phyloP scores from a whole-genome alignment of 2,888 invertebrate species.

The Cybosia mesomella region DNA sequence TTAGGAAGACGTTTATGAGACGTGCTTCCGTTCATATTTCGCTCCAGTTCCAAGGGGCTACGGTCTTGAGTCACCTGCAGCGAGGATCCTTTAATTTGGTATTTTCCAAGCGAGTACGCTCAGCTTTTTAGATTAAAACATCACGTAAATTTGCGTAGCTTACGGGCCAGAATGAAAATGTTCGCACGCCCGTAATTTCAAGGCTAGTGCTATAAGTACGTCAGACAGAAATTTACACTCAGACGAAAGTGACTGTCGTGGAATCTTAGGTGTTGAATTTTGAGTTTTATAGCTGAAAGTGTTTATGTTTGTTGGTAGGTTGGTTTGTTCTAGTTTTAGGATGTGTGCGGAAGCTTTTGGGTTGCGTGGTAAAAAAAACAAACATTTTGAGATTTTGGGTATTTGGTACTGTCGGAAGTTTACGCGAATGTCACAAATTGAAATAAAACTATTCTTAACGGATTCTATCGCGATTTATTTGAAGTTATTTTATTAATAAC shows the following conservation, averaged over 20 bases:
- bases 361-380: background rate
- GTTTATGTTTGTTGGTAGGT: background rate
- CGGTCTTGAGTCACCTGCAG: constrained; percentile 35
- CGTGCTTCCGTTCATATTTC: constrained; percentile 38
- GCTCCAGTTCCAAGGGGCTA: constrained; percentile 34
- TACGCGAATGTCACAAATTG: too few relatives aligned
- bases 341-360: background rate
- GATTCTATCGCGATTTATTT: too few relatives aligned
- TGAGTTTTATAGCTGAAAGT: constrained; percentile 5
- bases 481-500: too few relatives aligned
- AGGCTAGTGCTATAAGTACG: constrained; percentile 52
- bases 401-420: too few relatives aligned
- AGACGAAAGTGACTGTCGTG: constrained; percentile 21
- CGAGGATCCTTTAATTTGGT: constrained; percentile 58
- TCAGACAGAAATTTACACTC: constrained; percentile 41
- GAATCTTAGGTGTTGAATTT: constrained; percentile 12
- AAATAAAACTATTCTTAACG: too few relatives aligned
- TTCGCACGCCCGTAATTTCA: constrained; percentile 60
- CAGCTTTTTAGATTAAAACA: constrained; percentile 72
- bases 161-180: constrained; percentile 61
- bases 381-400: too few relatives aligned
- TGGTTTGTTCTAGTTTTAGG: too few relatives aligned
- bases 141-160: constrained; percentile 69
- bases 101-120: constrained; percentile 59
- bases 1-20: constrained; percentile 27